A percentile compares a stretch with the other conserved stretches of the same genome.
phyloP scores from a whole-genome alignment of 2,888 invertebrate species.

The Sinelater perroti region DNA sequence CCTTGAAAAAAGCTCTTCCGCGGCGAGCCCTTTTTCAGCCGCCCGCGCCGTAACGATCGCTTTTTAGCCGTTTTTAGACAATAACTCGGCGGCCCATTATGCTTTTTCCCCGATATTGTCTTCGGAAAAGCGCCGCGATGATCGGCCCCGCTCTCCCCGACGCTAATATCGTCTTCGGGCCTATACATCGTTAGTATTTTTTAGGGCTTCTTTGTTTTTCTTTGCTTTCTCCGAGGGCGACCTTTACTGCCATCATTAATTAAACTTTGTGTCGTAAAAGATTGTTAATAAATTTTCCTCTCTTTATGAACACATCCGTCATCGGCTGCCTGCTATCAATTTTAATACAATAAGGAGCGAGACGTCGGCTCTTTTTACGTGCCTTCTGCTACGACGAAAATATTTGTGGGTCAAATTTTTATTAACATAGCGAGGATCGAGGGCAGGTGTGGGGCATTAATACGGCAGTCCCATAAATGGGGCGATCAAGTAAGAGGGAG shows the following conservation, averaged over 20 bases:
- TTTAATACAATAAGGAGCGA: too few species aligned
- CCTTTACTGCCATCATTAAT: conserved; percentile 33
- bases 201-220: conserved; percentile 29
- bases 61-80: conserved; percentile 21
- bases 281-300: conserved; percentile 26
- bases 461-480: too few species aligned
- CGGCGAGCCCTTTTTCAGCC: not conserved
- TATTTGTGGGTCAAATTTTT: too few species aligned
- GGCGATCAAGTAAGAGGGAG: too few species aligned
- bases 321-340: too few species aligned
- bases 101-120: conserved; percentile 20
- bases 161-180: conserved; percentile 27
- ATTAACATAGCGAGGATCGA: too few species aligned
- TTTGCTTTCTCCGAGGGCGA: conserved; percentile 17
- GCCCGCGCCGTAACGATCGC: conserved; percentile 15
- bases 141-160: conserved; percentile 23
- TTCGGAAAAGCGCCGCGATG: conserved; percentile 12
- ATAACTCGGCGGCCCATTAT: conserved; percentile 25
- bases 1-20: not conserved
- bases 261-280: conserved; percentile 30
- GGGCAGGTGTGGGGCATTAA: too few species aligned
- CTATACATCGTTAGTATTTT: conserved; percentile 27
- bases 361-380: too few species aligned
- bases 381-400: too few species aligned
- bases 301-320: not conserved